Evolutionary conservation across 2,797 vertebrate genomes (phyloP), one percentile per base, ranked within the genome.

Genomic region (Catamblyrhynchus diadema): DNA sequence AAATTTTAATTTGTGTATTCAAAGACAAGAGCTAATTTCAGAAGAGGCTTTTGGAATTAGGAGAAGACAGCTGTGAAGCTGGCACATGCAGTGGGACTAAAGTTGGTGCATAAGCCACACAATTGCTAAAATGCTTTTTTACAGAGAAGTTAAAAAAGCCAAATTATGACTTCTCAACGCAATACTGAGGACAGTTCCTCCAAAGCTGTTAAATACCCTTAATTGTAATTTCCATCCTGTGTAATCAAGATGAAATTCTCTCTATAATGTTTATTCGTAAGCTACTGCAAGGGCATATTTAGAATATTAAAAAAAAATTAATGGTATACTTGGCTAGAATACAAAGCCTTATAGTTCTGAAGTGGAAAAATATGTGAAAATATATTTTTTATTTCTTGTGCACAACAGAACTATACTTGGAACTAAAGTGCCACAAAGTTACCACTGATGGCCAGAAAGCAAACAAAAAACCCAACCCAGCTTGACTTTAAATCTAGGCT

Each of bases 21-120:
- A 83, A 74, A 85, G 47, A 93, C 56, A 91, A 91, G 81, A 94
- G 54, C n/a, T 91, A 56, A 81, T 94, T 94, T 92, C 84, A 78
- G n/a, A 93, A 93, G 45, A 66, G 32, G 8, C 27, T 92, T 95
- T 71, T 90, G 45, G 65, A 91, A 86, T 71, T 64, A 71, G 73
- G 37, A 82, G 41, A 60, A 88, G 82, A 87, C 94, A 97, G 90
- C 81, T 97, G 95, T 74, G 86, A 80, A 93, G 54, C 57, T 94
- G 91, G 86, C 79, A 86, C 35, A 59, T 24, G 30, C 53, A 44
- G 50, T 61, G 90, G 35, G 72, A 95, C 93, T 83, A 82, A 94
- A 93, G 74, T 65, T 88, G 62, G 57, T 90, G 45, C 66, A 72
- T 71, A 86, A 85, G 66, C 70, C 71, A 90, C 11, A 74, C 88